These are phyloP conservation scores for Actenoides lindsayi DNA, from an alignment of 2,113 vertebrate species.

Conservation along the genomic window DNA sequence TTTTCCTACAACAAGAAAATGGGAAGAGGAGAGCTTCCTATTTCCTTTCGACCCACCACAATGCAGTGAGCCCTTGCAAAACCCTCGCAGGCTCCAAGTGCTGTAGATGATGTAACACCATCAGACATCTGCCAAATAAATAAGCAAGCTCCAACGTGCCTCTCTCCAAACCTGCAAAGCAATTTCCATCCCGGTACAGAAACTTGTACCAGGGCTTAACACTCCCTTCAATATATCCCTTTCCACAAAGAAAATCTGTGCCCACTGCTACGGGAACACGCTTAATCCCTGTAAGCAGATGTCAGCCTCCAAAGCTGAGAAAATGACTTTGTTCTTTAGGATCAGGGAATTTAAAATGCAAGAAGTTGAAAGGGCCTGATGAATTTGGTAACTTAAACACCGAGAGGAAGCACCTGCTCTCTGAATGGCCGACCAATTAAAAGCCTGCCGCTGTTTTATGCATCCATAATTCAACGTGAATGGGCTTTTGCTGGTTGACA, in stretches of 20 bases:
- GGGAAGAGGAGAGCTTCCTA: not conserved
- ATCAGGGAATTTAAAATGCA: conserved; percentile 1
- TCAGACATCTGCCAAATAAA: conserved; percentile 36
- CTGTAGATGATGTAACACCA: conserved; percentile 1
- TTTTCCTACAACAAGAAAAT: not conserved
- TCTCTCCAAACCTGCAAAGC: not conserved
- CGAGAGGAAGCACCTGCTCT: conserved; percentile 67
- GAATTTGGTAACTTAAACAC: conserved; percentile 19
- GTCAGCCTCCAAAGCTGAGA: conserved; percentile 59
- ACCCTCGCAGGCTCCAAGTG: not conserved
- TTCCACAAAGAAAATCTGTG: not conserved
- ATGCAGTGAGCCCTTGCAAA: not conserved
- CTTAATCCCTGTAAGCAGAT: conserved; percentile 55
- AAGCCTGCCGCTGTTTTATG: not conserved
- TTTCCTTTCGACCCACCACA: not conserved
- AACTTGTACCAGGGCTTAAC: not conserved
- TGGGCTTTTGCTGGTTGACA: not conserved
- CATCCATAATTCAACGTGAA: not conserved
- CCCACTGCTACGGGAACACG: conserved; percentile 50
- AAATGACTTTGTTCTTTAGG: conserved; percentile 66
- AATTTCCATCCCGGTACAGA: not conserved
- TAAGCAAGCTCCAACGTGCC: not conserved
- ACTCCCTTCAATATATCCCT: not conserved
- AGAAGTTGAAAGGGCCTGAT: conserved; percentile 25
- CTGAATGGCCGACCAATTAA: conserved; percentile 17